phyloP scores from a whole-genome alignment of 2,888 invertebrate species.

The Cosmopolites sordidus region DNA sequence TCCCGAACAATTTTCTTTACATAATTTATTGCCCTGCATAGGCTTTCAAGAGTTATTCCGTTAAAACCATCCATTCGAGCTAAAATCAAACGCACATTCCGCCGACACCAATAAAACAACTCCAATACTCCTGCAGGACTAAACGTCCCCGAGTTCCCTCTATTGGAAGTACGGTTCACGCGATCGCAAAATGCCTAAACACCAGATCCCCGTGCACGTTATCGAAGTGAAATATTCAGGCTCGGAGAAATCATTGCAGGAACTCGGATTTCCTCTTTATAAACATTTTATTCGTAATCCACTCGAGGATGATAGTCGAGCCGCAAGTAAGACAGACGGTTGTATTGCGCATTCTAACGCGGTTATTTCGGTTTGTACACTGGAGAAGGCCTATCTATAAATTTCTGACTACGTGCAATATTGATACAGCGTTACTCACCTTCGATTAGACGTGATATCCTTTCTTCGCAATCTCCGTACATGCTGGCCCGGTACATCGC shows the following conservation, averaged over 20 bases:
- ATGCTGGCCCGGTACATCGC: conserved; percentile 47
- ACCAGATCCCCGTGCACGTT: not conserved
- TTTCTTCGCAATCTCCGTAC: conserved; percentile 45
- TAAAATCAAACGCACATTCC: too few relatives aligned
- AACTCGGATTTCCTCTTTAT: not conserved
- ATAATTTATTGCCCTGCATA: too few relatives aligned
- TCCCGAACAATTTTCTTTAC: too few relatives aligned
- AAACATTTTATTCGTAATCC: not conserved
- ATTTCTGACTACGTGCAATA: too few relatives aligned
- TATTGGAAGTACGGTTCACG: not conserved
- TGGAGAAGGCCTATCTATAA: too few relatives aligned
- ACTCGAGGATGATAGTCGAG: not conserved
- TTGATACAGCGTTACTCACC: conserved; percentile 29
- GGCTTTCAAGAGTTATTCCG: too few relatives aligned
- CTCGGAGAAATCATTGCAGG: not conserved
- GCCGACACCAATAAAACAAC: too few relatives aligned
- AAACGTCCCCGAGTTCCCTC: conserved; percentile 1
- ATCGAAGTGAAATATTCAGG: not conserved
- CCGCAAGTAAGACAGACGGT: not conserved
- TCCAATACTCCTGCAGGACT: too few relatives aligned
- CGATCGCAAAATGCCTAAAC: not conserved
- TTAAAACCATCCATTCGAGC: too few relatives aligned
- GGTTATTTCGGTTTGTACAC: not conserved
- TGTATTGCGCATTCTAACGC: not conserved
- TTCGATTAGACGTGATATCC: conserved; percentile 41